Base-by-base conservation (phyloP, 2,888 invertebrate species). In the Tachina lurida region DNA sequence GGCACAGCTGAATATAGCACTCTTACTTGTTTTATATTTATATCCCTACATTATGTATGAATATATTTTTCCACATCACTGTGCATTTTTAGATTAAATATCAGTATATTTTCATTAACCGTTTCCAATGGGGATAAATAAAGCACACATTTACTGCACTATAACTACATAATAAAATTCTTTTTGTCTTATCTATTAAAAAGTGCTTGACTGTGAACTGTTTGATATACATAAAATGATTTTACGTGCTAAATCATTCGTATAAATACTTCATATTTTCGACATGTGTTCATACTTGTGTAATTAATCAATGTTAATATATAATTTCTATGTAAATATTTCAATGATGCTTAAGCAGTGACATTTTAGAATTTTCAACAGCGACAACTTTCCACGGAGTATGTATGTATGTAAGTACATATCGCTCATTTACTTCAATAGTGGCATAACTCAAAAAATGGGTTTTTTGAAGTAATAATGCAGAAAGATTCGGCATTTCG, bases 191-290 rank as follows among this genome's bases (percentile, higher is more conserved):
- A 77, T 77, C 49, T 13, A 15, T 10, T 68, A 45, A 39, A 45
- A 76, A 74, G 13, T 10, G 43, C 65, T 65, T 56, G 56, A 41
- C 75, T 65, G 45, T 76, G 31, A 75, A 74, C 52, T 19, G 39
- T 62, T 62, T 41, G 49, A 73, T 60, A 49, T n/a, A n/a, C n/a
- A n/a, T 49, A 52, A 4, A 52, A 43, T 63, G 7, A 12, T 9
- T 54, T 41, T 52, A 68, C 39, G 52, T 75, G 52, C 22, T 41
- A 62, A 74, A 19, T 52, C 62, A 75, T 17, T 73, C 45, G 13
- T 31, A 47, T 2, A 73, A 73, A 4, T 17, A 56, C 41, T 65
- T 60, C 43, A 54, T 12, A 56, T 17, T 56, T 45, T 39, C n/a
- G 41, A 12, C n/a, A 22, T 5, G 49, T 31, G 31, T 31, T 5